Evolutionary conservation across 2,888 invertebrate genomes (phyloP).

Genomic region (Oscheius sp.): DNA sequence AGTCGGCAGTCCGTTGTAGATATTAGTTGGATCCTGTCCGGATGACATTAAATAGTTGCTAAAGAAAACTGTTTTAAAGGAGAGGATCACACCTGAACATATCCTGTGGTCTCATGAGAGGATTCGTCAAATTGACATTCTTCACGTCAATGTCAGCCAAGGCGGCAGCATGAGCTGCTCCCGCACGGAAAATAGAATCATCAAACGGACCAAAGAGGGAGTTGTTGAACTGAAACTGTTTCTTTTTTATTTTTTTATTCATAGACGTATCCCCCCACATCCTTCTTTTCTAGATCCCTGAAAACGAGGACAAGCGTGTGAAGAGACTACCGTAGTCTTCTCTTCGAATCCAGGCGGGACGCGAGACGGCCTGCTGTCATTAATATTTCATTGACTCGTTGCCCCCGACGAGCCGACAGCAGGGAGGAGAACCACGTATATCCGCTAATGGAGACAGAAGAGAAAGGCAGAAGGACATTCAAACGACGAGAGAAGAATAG

Average conservation of each 20-base stretch:
- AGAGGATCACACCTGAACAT: conserved; percentile 60
- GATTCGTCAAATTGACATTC: conserved; percentile 59
- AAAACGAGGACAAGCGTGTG: conserved; percentile 4
- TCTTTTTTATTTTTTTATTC: too few relatives aligned
- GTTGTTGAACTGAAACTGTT: conserved; percentile 57
- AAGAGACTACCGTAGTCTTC: conserved; percentile 21
- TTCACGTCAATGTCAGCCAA: conserved; percentile 67
- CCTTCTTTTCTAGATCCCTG: background rate
- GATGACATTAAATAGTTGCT: conserved; percentile 54
- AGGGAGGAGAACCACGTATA: too few relatives aligned
- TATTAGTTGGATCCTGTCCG: conserved; percentile 44
- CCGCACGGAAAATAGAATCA: conserved; percentile 57
- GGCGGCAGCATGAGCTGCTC: conserved; percentile 51
- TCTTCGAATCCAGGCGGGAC: conserved; percentile 12
- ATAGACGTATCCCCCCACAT: background rate
- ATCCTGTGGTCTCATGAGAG: conserved; percentile 59
- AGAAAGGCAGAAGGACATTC: background rate
- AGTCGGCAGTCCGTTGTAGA: conserved; percentile 53
- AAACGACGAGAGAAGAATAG: too few relatives aligned
- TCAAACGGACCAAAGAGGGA: conserved; percentile 56
- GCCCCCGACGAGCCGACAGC: conserved; percentile 26
- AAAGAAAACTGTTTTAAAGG: background rate
- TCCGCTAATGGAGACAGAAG: too few relatives aligned
- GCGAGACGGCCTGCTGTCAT: conserved; percentile 23
- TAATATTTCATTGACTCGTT: conserved; percentile 27